Conservation (phyloP, 2,113 vertebrate genomes). For the Piaya cayana region DNA sequence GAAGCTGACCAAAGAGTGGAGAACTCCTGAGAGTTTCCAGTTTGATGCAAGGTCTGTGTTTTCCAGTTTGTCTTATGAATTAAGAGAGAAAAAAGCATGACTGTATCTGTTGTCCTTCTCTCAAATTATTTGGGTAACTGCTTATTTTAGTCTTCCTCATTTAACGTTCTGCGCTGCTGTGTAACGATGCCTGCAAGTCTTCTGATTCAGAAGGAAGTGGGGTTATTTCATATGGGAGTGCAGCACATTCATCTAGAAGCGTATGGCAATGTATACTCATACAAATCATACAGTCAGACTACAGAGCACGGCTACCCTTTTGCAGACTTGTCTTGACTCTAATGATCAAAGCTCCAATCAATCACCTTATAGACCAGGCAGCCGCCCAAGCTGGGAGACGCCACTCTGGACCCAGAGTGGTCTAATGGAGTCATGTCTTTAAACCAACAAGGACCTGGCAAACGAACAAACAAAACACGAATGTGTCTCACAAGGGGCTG, state of each 20-base stretch:
- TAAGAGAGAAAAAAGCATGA: neutral
- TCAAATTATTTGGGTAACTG: neutral
- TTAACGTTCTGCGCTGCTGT: neutral
- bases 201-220: neutral
- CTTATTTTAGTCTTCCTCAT: neutral
- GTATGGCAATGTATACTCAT: rapidly evolving
- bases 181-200: neutral
- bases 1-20: neutral
- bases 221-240: neutral
- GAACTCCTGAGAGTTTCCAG: neutral
- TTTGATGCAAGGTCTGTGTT: neutral
- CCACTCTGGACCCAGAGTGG: neutral
- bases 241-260: neutral
- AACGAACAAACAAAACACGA: neutral
- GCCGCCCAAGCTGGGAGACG: neutral
- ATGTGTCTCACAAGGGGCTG: neutral
- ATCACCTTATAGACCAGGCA: neutral
- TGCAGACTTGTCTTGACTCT: neutral
- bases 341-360: neutral
- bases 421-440: neutral
- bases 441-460: slow-evolving; percentile 1
- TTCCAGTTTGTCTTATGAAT: neutral
- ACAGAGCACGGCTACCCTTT: neutral
- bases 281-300: neutral
- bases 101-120: neutral